Evolutionary conservation across 2,113 vertebrate genomes (phyloP), one percentile per base, ranked within the genome.

Genomic region (Elgaria multicarinata): DNA sequence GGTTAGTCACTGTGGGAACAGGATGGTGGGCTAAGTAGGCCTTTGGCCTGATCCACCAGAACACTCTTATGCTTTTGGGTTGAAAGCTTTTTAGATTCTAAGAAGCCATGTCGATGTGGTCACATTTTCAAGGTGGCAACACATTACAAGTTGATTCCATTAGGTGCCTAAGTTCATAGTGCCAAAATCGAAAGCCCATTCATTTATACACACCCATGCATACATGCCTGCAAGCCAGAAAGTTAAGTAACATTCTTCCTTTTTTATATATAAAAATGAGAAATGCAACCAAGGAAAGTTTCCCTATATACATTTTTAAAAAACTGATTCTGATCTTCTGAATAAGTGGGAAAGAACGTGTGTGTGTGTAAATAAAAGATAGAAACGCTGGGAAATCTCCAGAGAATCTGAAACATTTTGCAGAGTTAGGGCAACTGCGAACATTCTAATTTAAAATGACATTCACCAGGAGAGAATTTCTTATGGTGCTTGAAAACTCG

Each of bases 81-180:
- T 5, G 0, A 0, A 0, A 36, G 31, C 62, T 0, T 0, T 90
- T 85, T 92, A 14, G 74, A 14, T 0, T 0, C 46, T 64, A 6
- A 31, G 1, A 66, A 46, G 86, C 7, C 26, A 94, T 93, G 84
- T 16, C 33, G 69, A 83, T 42, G 10, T 75, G 87, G 79, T 89
- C 91, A 79, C 72, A 78, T 86, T 93, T 90, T 75, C 69, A 85
- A 89, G 44, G 67, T 90, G 86, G 69, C 92, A 85, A 92, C 83
- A 90, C 16, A 92, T 89, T 89, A 79, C 64, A 66, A 88, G 88
- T 77, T 39, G 46, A 81, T 82, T 93, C 71, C 44, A 86, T n/a
- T 22, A 74, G 74, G 55, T 89, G 94, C 79, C 91, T 90, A 69
- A 7, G 90, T 93, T 95, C 91, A 95, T 93, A 95, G 91, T 42